phyloP scores from a whole-genome alignment of 1,140 invertebrate species.

The Drosophila littoralis region DNA sequence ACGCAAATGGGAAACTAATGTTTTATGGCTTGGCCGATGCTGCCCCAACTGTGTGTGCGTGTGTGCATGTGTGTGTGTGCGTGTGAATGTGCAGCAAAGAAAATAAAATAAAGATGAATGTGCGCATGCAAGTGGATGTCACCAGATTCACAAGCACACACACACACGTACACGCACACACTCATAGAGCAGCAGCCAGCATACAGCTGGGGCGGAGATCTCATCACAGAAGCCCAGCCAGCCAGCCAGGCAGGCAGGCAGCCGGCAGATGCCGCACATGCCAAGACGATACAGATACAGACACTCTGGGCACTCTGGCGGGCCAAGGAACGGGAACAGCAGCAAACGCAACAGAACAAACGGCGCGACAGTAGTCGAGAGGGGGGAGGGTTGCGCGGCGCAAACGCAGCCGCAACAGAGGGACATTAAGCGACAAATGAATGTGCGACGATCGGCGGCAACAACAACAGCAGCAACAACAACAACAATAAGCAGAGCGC shows the following conservation, averaged over 20 bases:
- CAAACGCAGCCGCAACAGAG: slow-evolving; percentile 65
- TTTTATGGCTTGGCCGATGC: slow-evolving; percentile 74
- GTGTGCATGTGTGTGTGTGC: slow-evolving; percentile 43
- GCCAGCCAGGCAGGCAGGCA: not conserved
- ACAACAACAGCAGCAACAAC: slow-evolving; percentile 43
- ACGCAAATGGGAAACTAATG: slow-evolving; percentile 82
- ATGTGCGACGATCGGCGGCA: slow-evolving; percentile 74
- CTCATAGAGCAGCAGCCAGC: not conserved
- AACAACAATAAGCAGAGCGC: slow-evolving; percentile 23
- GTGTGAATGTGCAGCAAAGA: slow-evolving; percentile 67
- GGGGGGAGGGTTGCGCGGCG: slow-evolving; percentile 16
- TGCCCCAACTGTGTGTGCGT: slow-evolving; percentile 34
- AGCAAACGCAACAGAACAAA: slow-evolving; percentile 5
- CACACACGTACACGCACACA: slow-evolving; percentile 22
- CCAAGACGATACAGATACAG: slow-evolving; percentile 80
- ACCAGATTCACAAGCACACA: slow-evolving; percentile 61
- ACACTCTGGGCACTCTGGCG: slow-evolving; percentile 65
- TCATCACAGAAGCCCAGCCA: slow-evolving; percentile 73
- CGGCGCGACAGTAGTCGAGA: slow-evolving; percentile 4
- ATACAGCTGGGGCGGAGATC: slow-evolving; percentile 51
- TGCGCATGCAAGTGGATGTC: slow-evolving; percentile 77
- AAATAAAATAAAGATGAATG: slow-evolving; percentile 52
- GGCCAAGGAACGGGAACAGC: not conserved
- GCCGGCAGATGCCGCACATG: slow-evolving; percentile 79
- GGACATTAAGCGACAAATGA: slow-evolving; percentile 81